Percentiles rank a stretch among this genome's conserved stretches.
phyloP scores from a whole-genome alignment of 2,888 invertebrate genomes.

The Lysandra bellargus region DNA sequence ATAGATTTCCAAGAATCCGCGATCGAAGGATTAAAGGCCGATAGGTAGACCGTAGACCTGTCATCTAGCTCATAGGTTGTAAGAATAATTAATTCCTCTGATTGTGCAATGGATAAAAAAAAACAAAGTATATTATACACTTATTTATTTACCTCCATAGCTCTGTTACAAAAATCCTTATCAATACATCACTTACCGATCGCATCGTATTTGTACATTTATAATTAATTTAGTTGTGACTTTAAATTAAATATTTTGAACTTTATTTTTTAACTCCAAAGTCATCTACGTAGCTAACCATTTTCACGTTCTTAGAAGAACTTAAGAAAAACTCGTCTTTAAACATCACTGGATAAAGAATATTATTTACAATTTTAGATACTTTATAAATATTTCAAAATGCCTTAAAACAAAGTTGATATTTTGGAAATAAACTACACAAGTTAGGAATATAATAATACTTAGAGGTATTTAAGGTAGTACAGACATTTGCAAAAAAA shows the following conservation, averaged over 20 bases:
- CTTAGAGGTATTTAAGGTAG: background rate
- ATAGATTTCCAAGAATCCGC: too few relatives aligned
- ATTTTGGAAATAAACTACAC: background rate
- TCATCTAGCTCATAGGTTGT: background rate
- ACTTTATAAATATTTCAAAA: background rate
- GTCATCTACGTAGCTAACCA: background rate
- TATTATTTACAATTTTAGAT: background rate
- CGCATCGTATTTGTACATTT: constrained; percentile 12
- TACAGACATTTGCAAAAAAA: background rate
- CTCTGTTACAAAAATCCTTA: background rate
- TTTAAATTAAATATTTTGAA: background rate
- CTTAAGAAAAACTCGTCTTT: background rate
- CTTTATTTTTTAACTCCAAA: background rate
- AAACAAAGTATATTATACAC: background rate
- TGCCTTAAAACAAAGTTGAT: background rate
- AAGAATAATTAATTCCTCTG: background rate
- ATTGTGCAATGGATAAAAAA: background rate
- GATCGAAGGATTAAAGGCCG: too few relatives aligned
- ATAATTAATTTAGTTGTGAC: background rate
- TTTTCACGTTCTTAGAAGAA: background rate
- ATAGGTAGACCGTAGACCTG: too few relatives aligned
- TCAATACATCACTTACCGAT: background rate
- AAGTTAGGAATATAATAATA: background rate
- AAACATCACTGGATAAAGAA: background rate
- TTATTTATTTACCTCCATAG: background rate